Conservation (phyloP, 2,888 invertebrate genomes). For the Smittia aterrima region DNA sequence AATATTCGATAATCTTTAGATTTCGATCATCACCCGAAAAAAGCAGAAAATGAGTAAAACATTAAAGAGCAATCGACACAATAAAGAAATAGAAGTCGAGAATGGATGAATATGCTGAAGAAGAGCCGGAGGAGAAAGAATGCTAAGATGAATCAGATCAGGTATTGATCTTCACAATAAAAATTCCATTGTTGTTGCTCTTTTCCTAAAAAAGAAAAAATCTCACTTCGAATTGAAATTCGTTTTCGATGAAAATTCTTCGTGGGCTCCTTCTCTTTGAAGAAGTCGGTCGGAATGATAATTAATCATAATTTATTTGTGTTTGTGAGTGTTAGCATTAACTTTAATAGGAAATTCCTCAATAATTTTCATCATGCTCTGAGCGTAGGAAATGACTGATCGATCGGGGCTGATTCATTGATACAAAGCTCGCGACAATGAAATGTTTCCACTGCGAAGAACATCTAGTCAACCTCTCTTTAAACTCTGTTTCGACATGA, state of each 20-base stretch:
- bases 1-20: conserved; percentile 30
- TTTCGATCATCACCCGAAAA: conserved; percentile 7
- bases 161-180: conserved; percentile 31
- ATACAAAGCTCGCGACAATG: background rate
- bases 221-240: conserved; percentile 3
- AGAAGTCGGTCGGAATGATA: conserved; percentile 22
- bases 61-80: conserved; percentile 36
- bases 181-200: conserved; percentile 38
- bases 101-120: conserved; percentile 8
- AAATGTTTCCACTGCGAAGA: too few relatives aligned
- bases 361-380: background rate
- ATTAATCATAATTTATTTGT: conserved; percentile 39
- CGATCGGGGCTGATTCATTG: background rate
- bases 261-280: conserved; percentile 23
- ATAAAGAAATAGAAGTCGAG: conserved; percentile 28
- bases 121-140: conserved; percentile 12
- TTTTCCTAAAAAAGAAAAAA: background rate
- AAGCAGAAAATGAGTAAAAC: background rate
- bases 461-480: background rate
- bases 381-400: background rate
- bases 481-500: background rate
- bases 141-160: conserved; percentile 33
- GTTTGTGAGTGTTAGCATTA: conserved; percentile 17
- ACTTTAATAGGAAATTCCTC: conserved; percentile 3
- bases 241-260: background rate